A percentile compares a stretch with the other conserved stretches of the same genome.
phyloP scores from a whole-genome alignment of 2,113 vertebrate species.

The Miniopterus natalensis region DNA sequence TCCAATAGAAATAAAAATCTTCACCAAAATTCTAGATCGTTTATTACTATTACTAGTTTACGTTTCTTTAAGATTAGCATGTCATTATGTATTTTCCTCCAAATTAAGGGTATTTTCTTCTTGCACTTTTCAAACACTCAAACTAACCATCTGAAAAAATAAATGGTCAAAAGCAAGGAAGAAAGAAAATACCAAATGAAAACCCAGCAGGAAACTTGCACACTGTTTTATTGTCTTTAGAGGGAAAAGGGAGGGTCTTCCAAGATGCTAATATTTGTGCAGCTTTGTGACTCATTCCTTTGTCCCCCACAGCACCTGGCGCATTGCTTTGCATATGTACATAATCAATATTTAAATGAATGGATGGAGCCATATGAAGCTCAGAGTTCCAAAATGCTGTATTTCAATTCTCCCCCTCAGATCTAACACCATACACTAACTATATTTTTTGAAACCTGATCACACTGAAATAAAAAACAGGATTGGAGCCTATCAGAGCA shows the following conservation, averaged over 20 bases:
- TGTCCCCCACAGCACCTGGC: conserved; percentile 75
- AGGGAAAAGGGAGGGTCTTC: conserved; percentile 52
- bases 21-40: conserved; percentile 21
- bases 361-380: conserved; percentile 66
- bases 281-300: conserved; percentile 74
- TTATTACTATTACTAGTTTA: not conserved
- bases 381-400: conserved; percentile 68
- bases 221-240: conserved; percentile 52
- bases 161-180: not conserved
- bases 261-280: conserved; percentile 71
- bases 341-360: conserved; percentile 84
- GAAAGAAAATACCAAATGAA: conserved; percentile 52
- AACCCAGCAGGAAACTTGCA: conserved; percentile 47
- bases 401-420: conserved; percentile 69
- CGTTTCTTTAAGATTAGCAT: not conserved
- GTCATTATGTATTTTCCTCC: not conserved
- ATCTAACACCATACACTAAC: conserved; percentile 45
- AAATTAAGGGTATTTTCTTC: not conserved
- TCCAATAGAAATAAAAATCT: not conserved
- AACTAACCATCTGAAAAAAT: conserved; percentile 3
- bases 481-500: not conserved
- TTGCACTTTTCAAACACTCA: conserved; percentile 9
- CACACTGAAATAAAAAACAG: conserved; percentile 38
- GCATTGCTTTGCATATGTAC: conserved; percentile 74
- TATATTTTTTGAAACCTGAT: conserved; percentile 53